Evolutionary conservation across 1,140 invertebrate species (phyloP), one percentile per base, ranked within the genome.

Genomic region (Drosophila equinoxialis): DNA sequence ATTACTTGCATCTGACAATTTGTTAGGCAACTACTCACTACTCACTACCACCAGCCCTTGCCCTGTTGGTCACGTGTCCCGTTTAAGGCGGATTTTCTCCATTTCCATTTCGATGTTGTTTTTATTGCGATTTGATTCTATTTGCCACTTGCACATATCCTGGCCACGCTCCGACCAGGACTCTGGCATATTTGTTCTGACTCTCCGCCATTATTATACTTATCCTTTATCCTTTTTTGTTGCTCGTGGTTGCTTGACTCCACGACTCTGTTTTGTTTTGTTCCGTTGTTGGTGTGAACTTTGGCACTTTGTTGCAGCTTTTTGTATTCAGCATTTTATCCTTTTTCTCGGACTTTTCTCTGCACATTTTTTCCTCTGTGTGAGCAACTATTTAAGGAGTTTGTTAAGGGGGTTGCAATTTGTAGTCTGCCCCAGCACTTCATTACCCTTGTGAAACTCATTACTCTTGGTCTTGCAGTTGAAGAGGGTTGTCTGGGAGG

Each of bases 61-160:
- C 64, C 14, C 26, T 37, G 35, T 55, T 67, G 76, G 84, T 86
- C 83, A 86, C 83, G 83, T 89, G 83, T 73, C 70, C 84, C 87
- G 84, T 87, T 87, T 89, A 89, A 87, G 77, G 77, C 68, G 77
- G 83, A 89, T 87, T 83, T 51, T 51, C 45, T 39, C 77, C 70
- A 73, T 87, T 87, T 89, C 65, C 59, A 68, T 72, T 84, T 79
- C 69, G 64, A 51, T 51, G 45, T 51, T 51, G 45, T 51, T 80
- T 87, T 89, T 87, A 89, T 87, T 89, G 80, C 84, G 65, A 89
- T 86, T 87, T 89, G 76, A 89, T 87, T 87, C 84, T 68, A 87
- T 87, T 87, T 83, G 79, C 72, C 54, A 33, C 77, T 73, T 82
- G 61, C 37, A 33, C 59, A 48, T 20, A 51, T 41, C 54, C 51